Evolutionary conservation across 2,113 vertebrate genomes (phyloP), one percentile per base, ranked within the genome.

Genomic region (Amblyopsis rosae): DNA sequence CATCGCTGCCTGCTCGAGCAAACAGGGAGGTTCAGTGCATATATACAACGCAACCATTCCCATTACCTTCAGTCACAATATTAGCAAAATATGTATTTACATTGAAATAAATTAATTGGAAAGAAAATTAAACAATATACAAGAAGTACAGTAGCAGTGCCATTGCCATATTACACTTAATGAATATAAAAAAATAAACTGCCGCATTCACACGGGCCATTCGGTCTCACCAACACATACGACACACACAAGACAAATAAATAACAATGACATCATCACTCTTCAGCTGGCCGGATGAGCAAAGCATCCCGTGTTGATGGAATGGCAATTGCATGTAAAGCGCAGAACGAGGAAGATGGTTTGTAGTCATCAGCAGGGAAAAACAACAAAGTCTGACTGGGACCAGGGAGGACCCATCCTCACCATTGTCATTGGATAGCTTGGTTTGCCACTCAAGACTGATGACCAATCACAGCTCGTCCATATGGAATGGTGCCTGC

Each of bases 231-330:
- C 62, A 56, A 75, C 67, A 68, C 69, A 59, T 47, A 88, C 88
- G 89, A 88, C 82, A 84, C 75, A 79, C 67, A 91, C 82, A 55
- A 73, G 76, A 91, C 88, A 89, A 89, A 92, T 88, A 92, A 91
- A 93, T 91, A 73, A 76, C 64, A 88, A 55, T 62, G 47, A 70
- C 62, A 17, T 64, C 15, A 11, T 60, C 65, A 64, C 71, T 76
- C 60, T 70, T 80, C 87, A 82, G 87, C 65, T 76, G 58, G 59
- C 82, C 54, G 12, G 59, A 73, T 75, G 81, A 82, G 85, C 89
- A 88, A 88, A 90, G 90, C 73, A 17, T 81, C 66, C 78, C 17
- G 66, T 68, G 79, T 86, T 70, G 75, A 62, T 67, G 59, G 68
- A 78, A 81, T 79, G 65, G 74, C 63, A 49, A 47, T 62, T 71